phyloP scores from a whole-genome alignment of 2,797 vertebrate species.

The Morelia viridis region DNA sequence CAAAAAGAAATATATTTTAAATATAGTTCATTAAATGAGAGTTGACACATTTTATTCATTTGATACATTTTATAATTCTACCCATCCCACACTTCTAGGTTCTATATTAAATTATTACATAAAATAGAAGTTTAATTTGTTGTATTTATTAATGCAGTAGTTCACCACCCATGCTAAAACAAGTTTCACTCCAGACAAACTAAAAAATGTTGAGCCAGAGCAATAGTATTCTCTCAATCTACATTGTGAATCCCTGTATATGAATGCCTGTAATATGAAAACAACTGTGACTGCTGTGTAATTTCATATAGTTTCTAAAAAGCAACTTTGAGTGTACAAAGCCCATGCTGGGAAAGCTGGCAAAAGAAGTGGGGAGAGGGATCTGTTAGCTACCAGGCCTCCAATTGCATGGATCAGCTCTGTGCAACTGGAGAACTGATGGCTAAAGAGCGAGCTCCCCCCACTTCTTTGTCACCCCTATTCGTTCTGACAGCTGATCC shows the following conservation, averaged over 20 bases:
- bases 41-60: background rate
- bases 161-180: background rate
- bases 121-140: background rate
- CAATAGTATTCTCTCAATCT: background rate
- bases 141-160: background rate
- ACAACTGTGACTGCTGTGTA: background rate
- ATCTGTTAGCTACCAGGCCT: background rate
- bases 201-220: background rate
- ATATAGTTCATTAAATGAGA: background rate
- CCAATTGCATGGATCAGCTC: background rate
- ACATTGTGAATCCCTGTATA: background rate
- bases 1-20: background rate
- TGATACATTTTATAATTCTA: background rate
- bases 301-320: background rate
- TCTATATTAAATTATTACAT: background rate
- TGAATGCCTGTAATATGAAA: background rate
- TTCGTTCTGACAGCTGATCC: background rate
- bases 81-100: background rate
- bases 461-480: background rate
- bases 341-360: background rate
- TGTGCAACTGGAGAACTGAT: background rate
- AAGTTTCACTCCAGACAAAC: background rate
- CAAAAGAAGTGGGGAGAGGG: background rate
- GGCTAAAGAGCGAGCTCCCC: background rate
- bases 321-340: background rate